Percentiles rank a stretch among this genome's conserved stretches.
These are phyloP conservation scores for Chloromyia formosa DNA, from an alignment of 2,888 invertebrate genomes.

Conservation along the genomic window DNA sequence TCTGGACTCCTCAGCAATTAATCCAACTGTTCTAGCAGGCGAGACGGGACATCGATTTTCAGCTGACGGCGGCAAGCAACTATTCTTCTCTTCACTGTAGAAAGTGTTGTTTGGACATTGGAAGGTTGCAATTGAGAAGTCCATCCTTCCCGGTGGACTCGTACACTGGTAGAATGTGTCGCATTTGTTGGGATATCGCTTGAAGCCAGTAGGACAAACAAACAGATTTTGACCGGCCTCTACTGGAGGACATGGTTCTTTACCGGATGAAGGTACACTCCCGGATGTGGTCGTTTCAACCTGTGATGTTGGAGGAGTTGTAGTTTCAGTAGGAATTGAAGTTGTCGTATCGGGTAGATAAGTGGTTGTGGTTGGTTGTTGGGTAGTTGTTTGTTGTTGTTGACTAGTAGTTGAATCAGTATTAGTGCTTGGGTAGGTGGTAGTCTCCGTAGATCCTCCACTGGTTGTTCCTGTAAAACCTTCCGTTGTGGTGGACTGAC, in stretches of 20 bases:
- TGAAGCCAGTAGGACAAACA: conserved; percentile 84
- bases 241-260: conserved; percentile 11
- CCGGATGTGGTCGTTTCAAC: neutral
- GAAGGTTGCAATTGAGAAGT: conserved; percentile 77
- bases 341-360: conserved; percentile 15
- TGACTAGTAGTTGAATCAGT: neutral
- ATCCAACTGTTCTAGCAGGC: neutral
- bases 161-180: conserved; percentile 87
- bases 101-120: conserved; percentile 81
- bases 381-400: conserved; percentile 33
- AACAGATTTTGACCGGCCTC: conserved; percentile 74
- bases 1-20: neutral
- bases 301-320: conserved; percentile 37
- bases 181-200: conserved; percentile 83
- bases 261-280: neutral
- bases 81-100: conserved; percentile 76
- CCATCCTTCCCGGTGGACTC: conserved; percentile 70
- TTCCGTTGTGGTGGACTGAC: conserved; percentile 44
- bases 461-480: conserved; percentile 48
- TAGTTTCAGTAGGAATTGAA: conserved; percentile 1
- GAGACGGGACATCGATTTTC: conserved; percentile 59
- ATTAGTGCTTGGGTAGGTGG: conserved; percentile 38
- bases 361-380: conserved; percentile 43
- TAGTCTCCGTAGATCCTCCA: neutral
- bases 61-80: conserved; percentile 73